These are phyloP conservation scores for Tenthredo livida DNA, from an alignment of 2,888 invertebrate species.

Conservation along the genomic window DNA sequence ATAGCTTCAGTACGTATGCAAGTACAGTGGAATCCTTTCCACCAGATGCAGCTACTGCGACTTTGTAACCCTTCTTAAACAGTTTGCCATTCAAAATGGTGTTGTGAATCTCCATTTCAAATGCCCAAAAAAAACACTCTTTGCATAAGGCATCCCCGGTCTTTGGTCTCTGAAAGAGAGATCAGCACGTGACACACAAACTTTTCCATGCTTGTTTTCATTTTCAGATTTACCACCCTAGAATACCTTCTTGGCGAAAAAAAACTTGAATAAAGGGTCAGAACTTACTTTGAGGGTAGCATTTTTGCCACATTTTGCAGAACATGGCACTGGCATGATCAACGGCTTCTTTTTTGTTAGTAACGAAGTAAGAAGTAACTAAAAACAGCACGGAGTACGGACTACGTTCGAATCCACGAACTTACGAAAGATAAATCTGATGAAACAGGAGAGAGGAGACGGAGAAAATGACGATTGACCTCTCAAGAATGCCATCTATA, in stretches of 20 bases:
- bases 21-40: constrained; percentile 99
- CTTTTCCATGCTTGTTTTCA: constrained; percentile 12
- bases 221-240: constrained; percentile 18
- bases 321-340: constrained; percentile 85
- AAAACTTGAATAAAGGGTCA: background rate
- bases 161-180: constrained; percentile 87
- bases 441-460: no score
- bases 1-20: constrained; percentile 93
- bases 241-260: background rate
- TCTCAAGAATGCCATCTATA: no score
- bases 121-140: constrained; percentile 95
- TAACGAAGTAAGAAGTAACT: background rate
- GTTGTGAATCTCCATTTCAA: constrained; percentile 96
- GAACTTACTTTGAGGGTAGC: constrained; percentile 86
- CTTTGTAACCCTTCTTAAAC: constrained; percentile 90
- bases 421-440: no score
- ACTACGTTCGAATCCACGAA: no score
- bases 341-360: background rate
- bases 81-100: constrained; percentile 91
- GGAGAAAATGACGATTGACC: no score
- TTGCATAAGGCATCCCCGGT: constrained; percentile 95
- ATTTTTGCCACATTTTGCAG: constrained; percentile 86
- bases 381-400: background rate
- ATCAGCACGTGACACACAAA: constrained; percentile 10
- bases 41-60: constrained; percentile 96